Conservation (phyloP, 37 sponge, comb jelly and placozoan species). For the Bolinopsis microptera region DNA sequence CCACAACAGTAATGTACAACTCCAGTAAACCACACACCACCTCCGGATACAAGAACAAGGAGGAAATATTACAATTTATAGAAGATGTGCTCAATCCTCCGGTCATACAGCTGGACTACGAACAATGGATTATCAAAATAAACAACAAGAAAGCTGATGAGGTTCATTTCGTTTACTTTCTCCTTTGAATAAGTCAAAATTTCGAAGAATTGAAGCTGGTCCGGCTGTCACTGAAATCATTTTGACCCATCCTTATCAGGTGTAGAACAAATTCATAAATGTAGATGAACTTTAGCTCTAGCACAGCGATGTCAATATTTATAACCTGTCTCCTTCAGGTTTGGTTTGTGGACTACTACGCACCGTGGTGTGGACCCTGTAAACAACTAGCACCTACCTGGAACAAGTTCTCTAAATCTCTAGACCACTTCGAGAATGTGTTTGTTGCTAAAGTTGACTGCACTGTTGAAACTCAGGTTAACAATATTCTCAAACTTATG, state of each 20-base stretch:
- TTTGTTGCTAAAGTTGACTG: constrained; percentile 68
- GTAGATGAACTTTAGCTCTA: no score
- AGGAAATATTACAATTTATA: not conserved
- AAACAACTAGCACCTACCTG: constrained; percentile 53
- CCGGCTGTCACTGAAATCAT: no score
- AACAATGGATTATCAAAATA: not conserved
- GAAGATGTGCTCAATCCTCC: constrained; percentile 33
- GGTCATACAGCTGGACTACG: constrained; percentile 15
- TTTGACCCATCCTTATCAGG: no score
- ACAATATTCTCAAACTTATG: no score
- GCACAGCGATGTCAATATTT: no score
- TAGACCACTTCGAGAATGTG: not conserved
- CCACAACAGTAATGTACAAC: constrained; percentile 48
- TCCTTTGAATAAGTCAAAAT: no score
- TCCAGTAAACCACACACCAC: not conserved
- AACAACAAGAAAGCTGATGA: constrained; percentile 33
- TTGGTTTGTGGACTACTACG: constrained; percentile 69
- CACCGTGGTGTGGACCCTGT: constrained; percentile 73
- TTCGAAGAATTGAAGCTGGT: no score
- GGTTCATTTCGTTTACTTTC: no score
- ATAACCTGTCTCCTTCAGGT: no score
- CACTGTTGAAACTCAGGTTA: not conserved
- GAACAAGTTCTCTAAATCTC: constrained; percentile 63
- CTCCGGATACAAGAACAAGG: constrained; percentile 46
- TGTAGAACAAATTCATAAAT: no score